These are phyloP conservation scores for Eumeta japonica DNA, from an alignment of 1,140 invertebrate species.

Conservation along the genomic window DNA sequence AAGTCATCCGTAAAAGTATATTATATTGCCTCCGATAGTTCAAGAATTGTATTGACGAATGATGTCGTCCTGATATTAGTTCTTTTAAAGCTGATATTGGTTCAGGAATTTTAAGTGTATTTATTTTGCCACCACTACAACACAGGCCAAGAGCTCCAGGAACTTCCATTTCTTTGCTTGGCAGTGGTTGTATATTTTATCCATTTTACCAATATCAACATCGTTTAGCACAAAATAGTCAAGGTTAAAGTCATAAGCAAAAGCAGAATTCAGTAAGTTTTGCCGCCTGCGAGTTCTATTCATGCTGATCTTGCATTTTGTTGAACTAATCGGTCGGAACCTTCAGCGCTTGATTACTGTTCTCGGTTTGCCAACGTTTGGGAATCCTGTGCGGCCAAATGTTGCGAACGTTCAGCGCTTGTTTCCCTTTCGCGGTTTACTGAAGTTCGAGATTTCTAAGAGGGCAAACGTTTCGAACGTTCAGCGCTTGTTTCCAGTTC, in stretches of 20 bases:
- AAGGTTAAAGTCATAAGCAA: conserved; percentile 16
- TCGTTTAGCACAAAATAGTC: conserved; percentile 13
- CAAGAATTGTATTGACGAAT: conserved; percentile 17
- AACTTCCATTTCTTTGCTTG: conserved; percentile 16
- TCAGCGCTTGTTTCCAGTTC: conserved; percentile 14
- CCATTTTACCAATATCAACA: conserved; percentile 17
- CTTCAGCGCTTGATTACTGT: conserved; percentile 12
- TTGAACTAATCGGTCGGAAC: conserved; percentile 14
- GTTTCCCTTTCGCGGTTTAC: too few species aligned
- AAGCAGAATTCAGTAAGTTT: conserved; percentile 17
- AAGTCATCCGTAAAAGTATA: too few species aligned
- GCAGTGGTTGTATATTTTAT: conserved; percentile 16
- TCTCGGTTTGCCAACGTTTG: too few species aligned
- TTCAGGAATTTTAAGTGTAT: conserved; percentile 16
- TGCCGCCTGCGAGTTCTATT: conserved; percentile 17
- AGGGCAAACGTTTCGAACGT: conserved; percentile 15
- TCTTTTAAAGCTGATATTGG: conserved; percentile 11
- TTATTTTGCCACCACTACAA: conserved; percentile 14
- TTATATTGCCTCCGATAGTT: conserved; percentile 16
- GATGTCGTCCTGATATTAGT: conserved; percentile 12
- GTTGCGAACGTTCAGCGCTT: too few species aligned
- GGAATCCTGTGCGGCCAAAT: too few species aligned
- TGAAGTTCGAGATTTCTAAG: too few species aligned
- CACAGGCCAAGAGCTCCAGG: conserved; percentile 13
- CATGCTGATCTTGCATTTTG: conserved; percentile 14